These are phyloP conservation scores for Lamprologus sp. DNA, from an alignment of 2,113 vertebrate genomes.

Conservation along the genomic window DNA sequence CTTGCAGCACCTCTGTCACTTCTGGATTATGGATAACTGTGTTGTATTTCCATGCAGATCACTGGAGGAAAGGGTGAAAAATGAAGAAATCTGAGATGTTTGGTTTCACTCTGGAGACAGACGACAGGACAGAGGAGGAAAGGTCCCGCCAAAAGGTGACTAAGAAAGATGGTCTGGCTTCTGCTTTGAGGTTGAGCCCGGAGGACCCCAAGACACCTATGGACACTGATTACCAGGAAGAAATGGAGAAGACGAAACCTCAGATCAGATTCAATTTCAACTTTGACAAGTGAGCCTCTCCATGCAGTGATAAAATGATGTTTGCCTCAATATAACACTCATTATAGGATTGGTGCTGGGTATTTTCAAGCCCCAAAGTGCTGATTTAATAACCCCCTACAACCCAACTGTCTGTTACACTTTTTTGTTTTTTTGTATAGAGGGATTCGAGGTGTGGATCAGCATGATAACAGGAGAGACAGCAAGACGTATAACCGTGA, in stretches of 20 bases:
- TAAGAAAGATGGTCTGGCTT: conserved; percentile 21
- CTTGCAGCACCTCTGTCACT: neutral
- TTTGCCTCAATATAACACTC: neutral
- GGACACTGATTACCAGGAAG: conserved; percentile 82
- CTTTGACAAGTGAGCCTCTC: conserved; percentile 64
- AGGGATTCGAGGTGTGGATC: conserved; percentile 29
- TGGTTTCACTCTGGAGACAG: conserved; percentile 49
- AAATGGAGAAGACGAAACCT: conserved; percentile 52
- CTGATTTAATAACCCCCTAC: neutral
- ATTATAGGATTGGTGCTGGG: neutral
- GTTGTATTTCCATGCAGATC: neutral
- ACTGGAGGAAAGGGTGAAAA: neutral
- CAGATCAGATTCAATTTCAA: conserved; percentile 74
- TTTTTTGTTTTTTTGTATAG: conserved; percentile 9
- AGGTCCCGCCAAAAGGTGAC: neutral
- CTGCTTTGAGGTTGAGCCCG: conserved; percentile 56
- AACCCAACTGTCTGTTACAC: neutral
- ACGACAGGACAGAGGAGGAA: conserved; percentile 67
- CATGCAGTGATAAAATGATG: neutral
- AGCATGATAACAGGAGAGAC: conserved; percentile 32
- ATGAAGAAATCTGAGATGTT: conserved; percentile 76
- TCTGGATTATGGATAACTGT: neutral
- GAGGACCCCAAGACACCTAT: conserved; percentile 71
- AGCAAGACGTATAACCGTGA: conserved; percentile 36
- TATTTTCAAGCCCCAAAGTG: neutral